Conservation (phyloP, 1,140 invertebrate species). For the Phocides pigmalion region DNA sequence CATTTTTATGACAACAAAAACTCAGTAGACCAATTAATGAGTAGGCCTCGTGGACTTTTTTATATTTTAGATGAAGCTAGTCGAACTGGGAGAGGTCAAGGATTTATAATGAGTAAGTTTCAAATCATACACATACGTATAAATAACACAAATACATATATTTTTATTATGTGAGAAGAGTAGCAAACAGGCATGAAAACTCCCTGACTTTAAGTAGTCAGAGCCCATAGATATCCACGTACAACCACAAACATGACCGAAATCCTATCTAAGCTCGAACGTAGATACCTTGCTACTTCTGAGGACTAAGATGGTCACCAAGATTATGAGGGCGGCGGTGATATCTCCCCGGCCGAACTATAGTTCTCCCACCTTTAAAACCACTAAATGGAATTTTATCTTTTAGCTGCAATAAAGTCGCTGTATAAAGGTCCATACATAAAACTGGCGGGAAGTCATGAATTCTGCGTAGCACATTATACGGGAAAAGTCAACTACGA, state of each 20-base stretch:
- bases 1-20: slow-evolving; percentile 95
- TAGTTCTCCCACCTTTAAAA: too few species aligned
- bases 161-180: too few species aligned
- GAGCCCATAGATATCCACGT: too few species aligned
- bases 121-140: not conserved
- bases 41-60: slow-evolving; percentile 93
- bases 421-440: slow-evolving; percentile 85
- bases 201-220: too few species aligned
- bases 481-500: slow-evolving; percentile 93
- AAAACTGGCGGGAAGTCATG: slow-evolving; percentile 86
- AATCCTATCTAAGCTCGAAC: too few species aligned
- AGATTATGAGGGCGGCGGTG: too few species aligned
- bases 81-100: slow-evolving; percentile 85
- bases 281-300: too few species aligned
- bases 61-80: slow-evolving; percentile 95
- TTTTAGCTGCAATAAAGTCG: slow-evolving; percentile 83
- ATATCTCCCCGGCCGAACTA: too few species aligned
- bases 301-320: too few species aligned
- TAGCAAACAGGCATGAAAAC: too few species aligned
- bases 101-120: slow-evolving; percentile 79
- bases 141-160: not conserved
- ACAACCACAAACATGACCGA: too few species aligned
- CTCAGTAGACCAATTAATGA: slow-evolving; percentile 93
- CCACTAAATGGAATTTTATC: slow-evolving; percentile 23
- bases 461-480: slow-evolving; percentile 93